Conservation (phyloP, 1,140 invertebrate genomes). For the Brachionus koreanus region DNA sequence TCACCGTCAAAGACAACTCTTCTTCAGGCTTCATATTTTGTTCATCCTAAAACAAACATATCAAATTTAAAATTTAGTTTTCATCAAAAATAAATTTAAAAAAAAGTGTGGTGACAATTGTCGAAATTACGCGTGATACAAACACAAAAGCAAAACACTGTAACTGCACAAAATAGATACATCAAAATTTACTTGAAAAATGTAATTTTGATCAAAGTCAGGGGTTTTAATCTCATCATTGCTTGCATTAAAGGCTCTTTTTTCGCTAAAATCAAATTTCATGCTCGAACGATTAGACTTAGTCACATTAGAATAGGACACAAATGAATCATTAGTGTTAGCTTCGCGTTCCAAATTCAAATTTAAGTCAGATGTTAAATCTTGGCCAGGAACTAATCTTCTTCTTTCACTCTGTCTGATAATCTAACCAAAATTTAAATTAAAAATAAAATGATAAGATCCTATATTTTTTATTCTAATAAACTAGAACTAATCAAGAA, state of each 20-base stretch:
- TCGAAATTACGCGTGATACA: neutral
- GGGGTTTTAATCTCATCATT: constrained; percentile 43
- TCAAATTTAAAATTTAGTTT: neutral
- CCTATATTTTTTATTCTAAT: neutral
- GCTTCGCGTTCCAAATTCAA: neutral
- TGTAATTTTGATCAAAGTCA: constrained; percentile 41
- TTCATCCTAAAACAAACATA: neutral
- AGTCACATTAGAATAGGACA: neutral
- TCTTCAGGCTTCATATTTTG: constrained; percentile 13
- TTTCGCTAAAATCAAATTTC: constrained; percentile 29
- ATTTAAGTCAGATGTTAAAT: constrained; percentile 32
- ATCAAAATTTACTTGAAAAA: constrained; percentile 41
- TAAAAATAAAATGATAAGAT: neutral
- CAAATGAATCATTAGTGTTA: constrained; percentile 1
- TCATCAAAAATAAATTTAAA: neutral
- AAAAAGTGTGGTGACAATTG: neutral
- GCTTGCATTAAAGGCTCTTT: neutral
- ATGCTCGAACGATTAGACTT: constrained; percentile 23
- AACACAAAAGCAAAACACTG: neutral
- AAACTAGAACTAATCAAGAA: constrained; percentile 19
- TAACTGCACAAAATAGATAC: neutral
- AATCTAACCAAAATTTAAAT: constrained; percentile 35
- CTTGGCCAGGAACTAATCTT: neutral
- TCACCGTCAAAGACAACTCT: neutral
- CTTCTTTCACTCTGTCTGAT: constrained; percentile 41